Evolutionary conservation across 2,888 invertebrate genomes (phyloP).

Genomic region (Himalopsyche japonica): DNA sequence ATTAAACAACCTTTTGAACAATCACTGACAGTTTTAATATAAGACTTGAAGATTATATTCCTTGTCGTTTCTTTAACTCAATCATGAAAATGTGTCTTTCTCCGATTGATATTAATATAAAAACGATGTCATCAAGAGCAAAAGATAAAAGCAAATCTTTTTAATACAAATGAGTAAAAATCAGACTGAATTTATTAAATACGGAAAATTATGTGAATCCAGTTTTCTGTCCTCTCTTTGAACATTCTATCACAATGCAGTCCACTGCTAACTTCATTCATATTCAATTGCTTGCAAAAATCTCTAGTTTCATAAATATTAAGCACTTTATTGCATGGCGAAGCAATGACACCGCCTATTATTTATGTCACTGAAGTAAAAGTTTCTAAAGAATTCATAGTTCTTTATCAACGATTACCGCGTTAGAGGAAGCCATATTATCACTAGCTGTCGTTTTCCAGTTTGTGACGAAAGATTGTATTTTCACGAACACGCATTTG

Average conservation of each 20-base stretch:
- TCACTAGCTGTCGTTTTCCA: too few species aligned
- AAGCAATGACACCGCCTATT: background rate
- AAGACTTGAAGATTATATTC: too few species aligned
- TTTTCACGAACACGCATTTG: too few species aligned
- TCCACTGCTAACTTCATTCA: background rate
- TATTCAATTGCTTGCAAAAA: slow-evolving; percentile 5
- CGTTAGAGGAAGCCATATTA: too few species aligned
- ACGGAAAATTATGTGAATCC: background rate
- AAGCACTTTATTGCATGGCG: background rate
- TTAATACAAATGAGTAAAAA: background rate
- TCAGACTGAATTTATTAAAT: background rate
- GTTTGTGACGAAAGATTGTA: too few species aligned
- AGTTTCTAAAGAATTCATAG: background rate
- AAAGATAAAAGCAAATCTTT: too few species aligned
- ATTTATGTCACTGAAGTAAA: slow-evolving; percentile 7
- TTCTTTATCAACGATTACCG: background rate
- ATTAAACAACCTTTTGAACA: too few species aligned
- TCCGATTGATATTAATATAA: too few species aligned
- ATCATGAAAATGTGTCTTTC: too few species aligned
- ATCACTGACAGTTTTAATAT: too few species aligned
- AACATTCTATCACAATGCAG: background rate
- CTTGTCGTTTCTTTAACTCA: too few species aligned
- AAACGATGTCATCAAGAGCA: too few species aligned
- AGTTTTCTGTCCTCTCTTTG: background rate
- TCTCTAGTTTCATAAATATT: slow-evolving; percentile 10